Percentiles rank a stretch among this genome's conserved stretches.
These are phyloP conservation scores for Hylyphantes graminicola DNA, from an alignment of 1,140 invertebrate species.

Conservation along the genomic window DNA sequence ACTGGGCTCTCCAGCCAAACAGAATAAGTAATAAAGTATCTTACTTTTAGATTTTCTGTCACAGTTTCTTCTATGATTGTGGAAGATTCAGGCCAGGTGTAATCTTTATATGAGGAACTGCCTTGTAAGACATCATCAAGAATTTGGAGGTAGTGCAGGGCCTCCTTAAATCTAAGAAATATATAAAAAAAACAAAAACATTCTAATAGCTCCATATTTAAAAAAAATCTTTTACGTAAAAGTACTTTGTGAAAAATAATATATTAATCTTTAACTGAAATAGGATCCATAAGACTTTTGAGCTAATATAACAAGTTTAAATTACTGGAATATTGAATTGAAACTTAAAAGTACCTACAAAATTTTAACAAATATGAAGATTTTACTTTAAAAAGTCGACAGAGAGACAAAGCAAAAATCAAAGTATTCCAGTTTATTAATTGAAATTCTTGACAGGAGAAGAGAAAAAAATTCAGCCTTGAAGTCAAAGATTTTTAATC, in stretches of 20 bases:
- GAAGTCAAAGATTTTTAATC: not conserved
- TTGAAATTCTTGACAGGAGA: too few relatives aligned
- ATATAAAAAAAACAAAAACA: not conserved
- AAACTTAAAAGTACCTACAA: too few relatives aligned
- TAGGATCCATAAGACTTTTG: too few relatives aligned
- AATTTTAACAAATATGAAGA: too few relatives aligned
- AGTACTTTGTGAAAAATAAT: too few relatives aligned
- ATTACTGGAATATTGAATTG: too few relatives aligned
- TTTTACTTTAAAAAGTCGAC: too few relatives aligned
- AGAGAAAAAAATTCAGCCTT: not conserved
- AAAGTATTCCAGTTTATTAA: too few relatives aligned
- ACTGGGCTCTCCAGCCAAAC: too few relatives aligned
- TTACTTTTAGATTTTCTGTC: slow-evolving; percentile 24
- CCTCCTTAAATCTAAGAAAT: slow-evolving; percentile 41
- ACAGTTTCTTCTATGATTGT: slow-evolving; percentile 37
- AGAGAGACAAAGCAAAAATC: too few relatives aligned
- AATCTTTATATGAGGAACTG: not conserved
- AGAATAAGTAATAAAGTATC: not conserved
- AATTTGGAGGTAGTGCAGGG: not conserved
- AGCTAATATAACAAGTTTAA: too few relatives aligned
- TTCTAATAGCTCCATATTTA: not conserved
- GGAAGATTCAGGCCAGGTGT: slow-evolving; percentile 36
- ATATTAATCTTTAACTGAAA: too few relatives aligned
- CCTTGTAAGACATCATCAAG: slow-evolving; percentile 3
- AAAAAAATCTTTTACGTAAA: not conserved